Conservation (phyloP, 2,888 invertebrate species). For the Leptothorax acervorum region DNA sequence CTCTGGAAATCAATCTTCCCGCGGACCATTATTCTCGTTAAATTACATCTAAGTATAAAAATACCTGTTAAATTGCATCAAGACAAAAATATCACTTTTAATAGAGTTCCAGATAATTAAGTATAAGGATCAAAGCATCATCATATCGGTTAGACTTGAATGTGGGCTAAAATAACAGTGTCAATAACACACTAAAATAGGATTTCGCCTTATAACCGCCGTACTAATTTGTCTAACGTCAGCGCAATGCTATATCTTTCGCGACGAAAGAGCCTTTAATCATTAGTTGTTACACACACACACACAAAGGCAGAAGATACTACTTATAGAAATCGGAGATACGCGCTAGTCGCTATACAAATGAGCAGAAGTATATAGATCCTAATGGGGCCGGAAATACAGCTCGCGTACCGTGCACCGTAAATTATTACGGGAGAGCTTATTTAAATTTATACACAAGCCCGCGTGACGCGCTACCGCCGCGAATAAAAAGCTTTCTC, state of each 20-base stretch:
- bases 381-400: slow-evolving; percentile 39
- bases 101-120: background rate
- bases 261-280: background rate
- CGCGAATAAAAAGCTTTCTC: slow-evolving; percentile 42
- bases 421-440: slow-evolving; percentile 44
- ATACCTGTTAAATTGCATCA: background rate
- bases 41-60: background rate
- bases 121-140: background rate
- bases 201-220: background rate
- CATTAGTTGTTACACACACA: background rate
- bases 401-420: background rate
- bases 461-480: slow-evolving; percentile 3
- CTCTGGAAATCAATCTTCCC: slow-evolving; percentile 25
- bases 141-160: background rate
- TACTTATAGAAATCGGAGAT: slow-evolving; percentile 30
- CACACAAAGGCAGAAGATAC: background rate
- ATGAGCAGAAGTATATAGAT: slow-evolving; percentile 29
- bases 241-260: slow-evolving; percentile 7
- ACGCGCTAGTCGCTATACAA: background rate
- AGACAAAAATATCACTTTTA: background rate
- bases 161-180: background rate
- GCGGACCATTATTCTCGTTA: background rate
- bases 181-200: background rate
- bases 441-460: slow-evolving; percentile 51
- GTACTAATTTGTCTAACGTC: background rate